Percentiles rank a stretch among this genome's conserved stretches.
Conservation (phyloP, 2,888 invertebrate genomes). For the Aricia artaxerxes region DNA sequence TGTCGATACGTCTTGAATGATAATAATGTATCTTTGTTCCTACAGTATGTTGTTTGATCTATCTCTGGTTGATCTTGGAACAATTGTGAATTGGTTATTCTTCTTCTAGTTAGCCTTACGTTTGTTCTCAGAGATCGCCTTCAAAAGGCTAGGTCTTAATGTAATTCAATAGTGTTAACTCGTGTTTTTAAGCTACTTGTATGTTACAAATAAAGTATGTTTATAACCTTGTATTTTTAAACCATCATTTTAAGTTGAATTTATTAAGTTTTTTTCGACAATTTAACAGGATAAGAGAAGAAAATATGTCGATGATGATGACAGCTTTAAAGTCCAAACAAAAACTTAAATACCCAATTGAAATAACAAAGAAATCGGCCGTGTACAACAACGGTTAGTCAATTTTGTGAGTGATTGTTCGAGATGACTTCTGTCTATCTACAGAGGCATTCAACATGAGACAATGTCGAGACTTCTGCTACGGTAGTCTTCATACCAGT, state of each 20-base stretch:
- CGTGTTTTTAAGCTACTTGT: no score
- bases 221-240: background rate
- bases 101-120: background rate
- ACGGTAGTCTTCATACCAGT: conserved; percentile 55
- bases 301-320: background rate
- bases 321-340: background rate
- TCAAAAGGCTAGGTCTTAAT: background rate
- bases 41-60: conserved; percentile 15
- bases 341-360: conserved; percentile 21
- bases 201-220: no score
- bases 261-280: background rate
- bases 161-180: no score
- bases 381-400: conserved; percentile 27
- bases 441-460: conserved; percentile 40
- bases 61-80: conserved; percentile 1
- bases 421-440: conserved; percentile 38
- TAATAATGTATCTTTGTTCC: conserved; percentile 5
- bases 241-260: background rate
- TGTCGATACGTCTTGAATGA: conserved; percentile 49
- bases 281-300: background rate
- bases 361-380: conserved; percentile 19
- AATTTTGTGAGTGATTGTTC: conserved; percentile 31
- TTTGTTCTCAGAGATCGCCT: background rate
- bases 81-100: conserved; percentile 9
- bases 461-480: conserved; percentile 65